phyloP scores from a whole-genome alignment of 2,797 vertebrate genomes.

The Benthosema pterotum region DNA sequence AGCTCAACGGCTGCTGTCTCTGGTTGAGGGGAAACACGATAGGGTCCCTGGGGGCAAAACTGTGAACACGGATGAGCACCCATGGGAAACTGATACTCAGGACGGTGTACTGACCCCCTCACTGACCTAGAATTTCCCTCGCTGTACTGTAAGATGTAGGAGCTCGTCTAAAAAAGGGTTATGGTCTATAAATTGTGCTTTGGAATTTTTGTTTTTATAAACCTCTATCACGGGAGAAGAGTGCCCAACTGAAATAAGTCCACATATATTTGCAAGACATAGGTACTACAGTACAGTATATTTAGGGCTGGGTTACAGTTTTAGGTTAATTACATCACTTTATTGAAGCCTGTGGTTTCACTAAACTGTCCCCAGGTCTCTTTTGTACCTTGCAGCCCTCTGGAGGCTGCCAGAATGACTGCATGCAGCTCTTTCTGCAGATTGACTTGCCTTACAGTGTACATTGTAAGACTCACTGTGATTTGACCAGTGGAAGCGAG shows the following conservation, averaged over 20 bases:
- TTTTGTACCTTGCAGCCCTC: constrained; percentile 27
- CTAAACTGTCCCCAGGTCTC: constrained; percentile 25
- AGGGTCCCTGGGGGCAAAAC: constrained; percentile 18
- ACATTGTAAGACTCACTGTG: constrained; percentile 10
- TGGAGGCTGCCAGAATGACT: constrained; percentile 38
- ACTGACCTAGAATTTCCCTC: constrained; percentile 24
- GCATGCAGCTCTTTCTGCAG: constrained; percentile 26
- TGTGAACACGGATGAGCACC: constrained; percentile 16
- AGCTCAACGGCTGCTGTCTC: constrained; percentile 16
- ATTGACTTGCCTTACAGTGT: constrained; percentile 34
- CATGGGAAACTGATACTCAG: constrained; percentile 30
- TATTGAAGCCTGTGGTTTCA: constrained; percentile 21
- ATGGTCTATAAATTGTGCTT: constrained; percentile 12
- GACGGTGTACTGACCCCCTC: constrained; percentile 19
- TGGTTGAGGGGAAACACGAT: constrained; percentile 14
- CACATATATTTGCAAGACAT: constrained; percentile 12
- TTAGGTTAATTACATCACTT: constrained; percentile 43
- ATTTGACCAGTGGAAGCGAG: constrained; percentile 33
- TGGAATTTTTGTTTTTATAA: neutral
- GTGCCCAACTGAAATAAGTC: constrained; percentile 19
- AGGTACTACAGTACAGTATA: neutral
- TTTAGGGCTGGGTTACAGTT: constrained; percentile 11
- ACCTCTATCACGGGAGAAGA: constrained; percentile 5
- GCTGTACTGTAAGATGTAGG: constrained; percentile 13
- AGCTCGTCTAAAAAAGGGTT: constrained; percentile 4